Conservation (phyloP, 2,888 invertebrate genomes). For the Sicus ferrugineus region DNA sequence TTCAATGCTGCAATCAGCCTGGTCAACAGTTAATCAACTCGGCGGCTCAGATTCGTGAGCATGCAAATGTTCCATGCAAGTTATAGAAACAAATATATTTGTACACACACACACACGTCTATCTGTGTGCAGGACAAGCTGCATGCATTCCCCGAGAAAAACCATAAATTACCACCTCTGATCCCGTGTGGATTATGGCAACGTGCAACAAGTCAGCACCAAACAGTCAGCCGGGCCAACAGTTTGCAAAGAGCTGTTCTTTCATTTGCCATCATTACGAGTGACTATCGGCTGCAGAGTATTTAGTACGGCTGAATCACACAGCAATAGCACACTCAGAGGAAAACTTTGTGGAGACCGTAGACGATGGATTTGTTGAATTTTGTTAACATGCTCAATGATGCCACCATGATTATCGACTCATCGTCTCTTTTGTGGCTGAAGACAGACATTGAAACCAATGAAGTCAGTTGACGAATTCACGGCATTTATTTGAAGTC, state of each 20-base stretch:
- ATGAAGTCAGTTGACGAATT: too few relatives aligned
- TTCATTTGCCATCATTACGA: conserved; percentile 25
- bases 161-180: conserved; percentile 51
- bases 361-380: too few relatives aligned
- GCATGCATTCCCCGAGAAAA: conserved; percentile 31
- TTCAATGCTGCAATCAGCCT: conserved; percentile 14
- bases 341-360: too few relatives aligned
- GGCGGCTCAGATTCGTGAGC: background rate
- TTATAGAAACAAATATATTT: background rate
- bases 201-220: conserved; percentile 21
- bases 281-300: too few relatives aligned
- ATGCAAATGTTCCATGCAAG: conserved; percentile 1
- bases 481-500: too few relatives aligned
- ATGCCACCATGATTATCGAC: too few relatives aligned
- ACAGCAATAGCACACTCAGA: too few relatives aligned
- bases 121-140: background rate
- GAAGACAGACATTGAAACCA: too few relatives aligned
- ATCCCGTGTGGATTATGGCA: conserved; percentile 42
- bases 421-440: too few relatives aligned
- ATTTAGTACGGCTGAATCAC: too few relatives aligned
- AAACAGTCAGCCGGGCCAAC: background rate
- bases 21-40: conserved; percentile 15
- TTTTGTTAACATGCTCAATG: too few relatives aligned
- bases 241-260: conserved; percentile 26
- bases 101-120: too few relatives aligned